Percentiles rank a stretch among this genome's conserved stretches.
phyloP scores from a whole-genome alignment of 2,797 vertebrate species.

The Knipowitschia caucasica region DNA sequence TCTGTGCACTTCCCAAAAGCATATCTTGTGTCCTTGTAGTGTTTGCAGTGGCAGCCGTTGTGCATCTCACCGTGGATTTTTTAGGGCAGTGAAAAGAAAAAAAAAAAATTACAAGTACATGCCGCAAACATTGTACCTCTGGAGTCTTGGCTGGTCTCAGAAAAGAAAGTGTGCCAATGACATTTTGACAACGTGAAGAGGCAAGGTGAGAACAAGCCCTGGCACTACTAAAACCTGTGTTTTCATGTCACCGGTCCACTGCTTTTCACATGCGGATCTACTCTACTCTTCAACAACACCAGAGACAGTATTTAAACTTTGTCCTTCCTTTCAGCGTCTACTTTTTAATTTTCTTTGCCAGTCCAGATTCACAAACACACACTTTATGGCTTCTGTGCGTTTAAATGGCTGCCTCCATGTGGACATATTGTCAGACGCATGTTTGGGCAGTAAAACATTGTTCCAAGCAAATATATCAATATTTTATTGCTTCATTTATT shows the following conservation, averaged over 20 bases:
- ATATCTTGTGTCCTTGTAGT: conserved; percentile 50
- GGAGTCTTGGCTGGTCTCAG: conserved; percentile 23
- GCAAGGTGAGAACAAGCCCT: conserved; percentile 39
- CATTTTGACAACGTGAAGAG: conserved; percentile 48
- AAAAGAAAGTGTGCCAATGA: conserved; percentile 30
- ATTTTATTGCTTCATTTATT: conserved; percentile 76
- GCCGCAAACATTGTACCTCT: conserved; percentile 28
- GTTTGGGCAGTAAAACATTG: conserved; percentile 61
- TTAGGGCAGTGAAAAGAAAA: conserved; percentile 20
- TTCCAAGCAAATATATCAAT: conserved; percentile 70
- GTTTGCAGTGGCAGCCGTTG: conserved; percentile 37
- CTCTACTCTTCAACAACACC: conserved; percentile 15
- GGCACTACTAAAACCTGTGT: conserved; percentile 43
- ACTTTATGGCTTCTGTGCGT: conserved; percentile 19
- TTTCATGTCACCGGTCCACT: conserved; percentile 21
- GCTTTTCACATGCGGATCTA: conserved; percentile 30
- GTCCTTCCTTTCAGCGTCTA: not conserved
- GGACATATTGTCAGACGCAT: conserved; percentile 50
- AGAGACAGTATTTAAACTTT: conserved; percentile 10
- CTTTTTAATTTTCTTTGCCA: not conserved
- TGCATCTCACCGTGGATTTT: conserved; percentile 38
- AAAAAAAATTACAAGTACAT: conserved; percentile 6
- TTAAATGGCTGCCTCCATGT: conserved; percentile 24
- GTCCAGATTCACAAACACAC: conserved; percentile 6
- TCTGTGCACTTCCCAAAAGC: conserved; percentile 43